Conservation (phyloP, 1,140 invertebrate genomes). For the Aphaenogaster floridana region DNA sequence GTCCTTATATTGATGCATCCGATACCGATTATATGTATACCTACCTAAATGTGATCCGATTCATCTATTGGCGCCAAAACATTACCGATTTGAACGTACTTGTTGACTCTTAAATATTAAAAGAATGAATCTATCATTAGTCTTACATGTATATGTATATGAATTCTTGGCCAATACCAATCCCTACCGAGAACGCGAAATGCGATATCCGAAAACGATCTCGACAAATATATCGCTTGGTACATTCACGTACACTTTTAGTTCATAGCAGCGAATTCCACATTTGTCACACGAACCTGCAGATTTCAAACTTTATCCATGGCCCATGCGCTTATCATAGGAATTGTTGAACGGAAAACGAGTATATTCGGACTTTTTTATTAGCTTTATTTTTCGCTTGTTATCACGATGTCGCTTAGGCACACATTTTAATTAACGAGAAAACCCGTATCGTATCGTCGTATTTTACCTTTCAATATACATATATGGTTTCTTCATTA, state of each 20-base stretch:
- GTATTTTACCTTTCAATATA: neutral
- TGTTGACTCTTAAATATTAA: conserved; percentile 52
- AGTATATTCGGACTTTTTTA: neutral
- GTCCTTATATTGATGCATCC: neutral
- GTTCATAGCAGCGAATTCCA: neutral
- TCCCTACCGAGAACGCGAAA: neutral
- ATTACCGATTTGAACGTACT: conserved; percentile 37
- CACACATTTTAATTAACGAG: conserved; percentile 30
- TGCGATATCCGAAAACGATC: neutral
- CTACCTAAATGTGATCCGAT: neutral
- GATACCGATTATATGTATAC: neutral
- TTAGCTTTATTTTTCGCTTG: neutral
- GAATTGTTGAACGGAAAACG: too few relatives aligned
- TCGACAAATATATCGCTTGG: conserved; percentile 13
- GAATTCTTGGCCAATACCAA: conserved; percentile 38
- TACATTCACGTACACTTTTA: neutral
- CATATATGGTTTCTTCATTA: neutral
- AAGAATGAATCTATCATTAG: conserved; percentile 30
- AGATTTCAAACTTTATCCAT: neutral
- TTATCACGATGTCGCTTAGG: neutral
- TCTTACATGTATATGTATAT: conserved; percentile 2
- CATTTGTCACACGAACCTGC: neutral
- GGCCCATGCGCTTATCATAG: neutral
- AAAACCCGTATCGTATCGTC: neutral
- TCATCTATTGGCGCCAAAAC: conserved; percentile 25